Evolutionary conservation across 2,888 invertebrate species (phyloP).

Genomic region (Monopis laevigella): DNA sequence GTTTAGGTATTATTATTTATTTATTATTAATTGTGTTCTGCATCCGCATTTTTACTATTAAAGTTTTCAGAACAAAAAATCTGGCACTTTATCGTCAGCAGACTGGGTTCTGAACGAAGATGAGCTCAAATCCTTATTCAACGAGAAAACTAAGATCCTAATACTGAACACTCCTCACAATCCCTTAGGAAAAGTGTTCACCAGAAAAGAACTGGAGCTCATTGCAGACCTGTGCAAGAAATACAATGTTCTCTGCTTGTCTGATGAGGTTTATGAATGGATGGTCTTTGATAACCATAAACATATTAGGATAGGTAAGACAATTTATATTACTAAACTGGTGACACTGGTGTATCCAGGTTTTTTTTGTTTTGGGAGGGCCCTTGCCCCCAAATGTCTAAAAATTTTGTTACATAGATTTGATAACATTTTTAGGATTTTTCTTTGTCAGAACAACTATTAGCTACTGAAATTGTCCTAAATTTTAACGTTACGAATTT

Average conservation of each 20-base stretch:
- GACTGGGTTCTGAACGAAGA: slow-evolving; percentile 90
- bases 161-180: slow-evolving; percentile 99
- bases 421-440: too few species aligned
- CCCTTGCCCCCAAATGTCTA: too few species aligned
- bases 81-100: slow-evolving; percentile 70
- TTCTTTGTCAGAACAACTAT: too few species aligned
- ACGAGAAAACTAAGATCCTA: slow-evolving; percentile 89
- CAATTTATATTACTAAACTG: too few species aligned
- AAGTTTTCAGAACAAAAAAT: slow-evolving; percentile 40
- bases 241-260: slow-evolving; percentile 89
- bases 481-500: too few species aligned
- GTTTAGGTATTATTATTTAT: background rate
- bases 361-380: too few species aligned
- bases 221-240: slow-evolving; percentile 92
- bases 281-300: slow-evolving; percentile 84
- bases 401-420: too few species aligned
- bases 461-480: background rate
- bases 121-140: slow-evolving; percentile 85
- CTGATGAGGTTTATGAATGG: slow-evolving; percentile 99
- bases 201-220: slow-evolving; percentile 71
- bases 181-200: slow-evolving; percentile 93
- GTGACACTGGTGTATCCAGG: too few species aligned
- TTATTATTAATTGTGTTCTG: background rate
- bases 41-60: background rate
- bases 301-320: slow-evolving; percentile 89